These are phyloP conservation scores for Darevskia mixta DNA, from an alignment of 2,797 vertebrate genomes.

Conservation along the genomic window DNA sequence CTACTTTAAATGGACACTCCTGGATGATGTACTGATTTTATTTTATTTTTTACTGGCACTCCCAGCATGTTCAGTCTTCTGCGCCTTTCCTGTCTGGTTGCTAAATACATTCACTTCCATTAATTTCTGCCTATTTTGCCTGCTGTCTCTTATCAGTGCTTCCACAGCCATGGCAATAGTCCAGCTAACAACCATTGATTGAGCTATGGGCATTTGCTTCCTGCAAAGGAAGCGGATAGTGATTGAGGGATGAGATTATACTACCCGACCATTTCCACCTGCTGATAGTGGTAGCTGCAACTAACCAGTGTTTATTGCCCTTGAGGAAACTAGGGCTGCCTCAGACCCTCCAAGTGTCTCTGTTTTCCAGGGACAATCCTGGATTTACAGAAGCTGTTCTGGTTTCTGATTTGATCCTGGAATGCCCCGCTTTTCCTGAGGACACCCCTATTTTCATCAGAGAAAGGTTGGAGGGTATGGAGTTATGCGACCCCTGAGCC, in stretches of 20 bases:
- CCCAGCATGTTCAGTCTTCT: neutral
- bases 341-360: too few relatives aligned
- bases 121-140: neutral
- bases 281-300: neutral
- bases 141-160: neutral
- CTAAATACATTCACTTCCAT: neutral
- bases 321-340: neutral
- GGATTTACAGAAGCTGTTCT: too few relatives aligned
- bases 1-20: neutral
- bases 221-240: neutral
- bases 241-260: neutral
- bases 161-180: neutral
- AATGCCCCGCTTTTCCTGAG: too few relatives aligned
- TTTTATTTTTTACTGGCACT: neutral
- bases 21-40: neutral
- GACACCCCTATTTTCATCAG: too few relatives aligned
- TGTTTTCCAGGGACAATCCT: too few relatives aligned
- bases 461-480: too few relatives aligned
- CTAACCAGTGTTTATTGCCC: neutral
- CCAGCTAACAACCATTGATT: neutral
- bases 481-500: too few relatives aligned
- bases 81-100: neutral
- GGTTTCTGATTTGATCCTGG: too few relatives aligned
- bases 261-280: neutral
- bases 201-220: neutral